phyloP scores from a whole-genome alignment of 2,888 invertebrate species.

The Protonemura montana region DNA sequence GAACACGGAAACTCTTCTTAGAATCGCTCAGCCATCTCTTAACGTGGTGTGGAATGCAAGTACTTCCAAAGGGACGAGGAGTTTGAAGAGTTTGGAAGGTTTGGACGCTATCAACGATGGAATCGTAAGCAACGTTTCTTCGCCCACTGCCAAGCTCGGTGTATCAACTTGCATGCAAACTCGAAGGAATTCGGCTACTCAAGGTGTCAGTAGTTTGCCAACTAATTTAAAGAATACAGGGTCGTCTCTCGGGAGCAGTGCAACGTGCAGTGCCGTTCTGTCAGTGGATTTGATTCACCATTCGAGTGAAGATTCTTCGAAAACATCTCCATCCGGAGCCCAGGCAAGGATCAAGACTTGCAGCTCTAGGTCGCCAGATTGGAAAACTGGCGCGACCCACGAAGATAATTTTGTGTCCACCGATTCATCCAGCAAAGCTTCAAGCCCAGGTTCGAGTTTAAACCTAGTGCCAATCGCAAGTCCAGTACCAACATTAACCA shows the following conservation, averaged over 20 bases:
- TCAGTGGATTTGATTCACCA: neutral
- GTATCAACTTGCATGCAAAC: neutral
- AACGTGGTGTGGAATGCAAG: neutral
- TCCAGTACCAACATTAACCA: neutral
- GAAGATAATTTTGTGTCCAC: neutral
- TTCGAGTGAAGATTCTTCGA: neutral
- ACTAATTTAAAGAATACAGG: neutral
- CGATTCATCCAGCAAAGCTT: neutral
- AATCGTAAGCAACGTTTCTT: neutral
- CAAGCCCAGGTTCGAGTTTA: neutral
- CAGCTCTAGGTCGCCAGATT: neutral
- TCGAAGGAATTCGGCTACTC: neutral
- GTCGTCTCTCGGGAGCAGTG: neutral
- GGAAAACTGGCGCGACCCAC: neutral
- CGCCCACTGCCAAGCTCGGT: neutral
- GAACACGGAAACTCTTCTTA: constrained; percentile 10
- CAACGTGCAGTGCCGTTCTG: neutral
- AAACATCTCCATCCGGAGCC: too few relatives aligned
- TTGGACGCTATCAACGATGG: neutral
- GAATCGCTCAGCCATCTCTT: constrained; percentile 14
- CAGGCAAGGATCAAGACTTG: neutral
- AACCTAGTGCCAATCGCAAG: neutral
- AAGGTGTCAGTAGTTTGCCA: neutral
- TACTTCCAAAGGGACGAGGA: neutral
- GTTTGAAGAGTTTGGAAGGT: neutral